Percentiles rank a stretch among this genome's conserved stretches.
These are phyloP conservation scores for Troglohyphantes excavatus DNA, from an alignment of 2,888 invertebrate species.

Conservation along the genomic window DNA sequence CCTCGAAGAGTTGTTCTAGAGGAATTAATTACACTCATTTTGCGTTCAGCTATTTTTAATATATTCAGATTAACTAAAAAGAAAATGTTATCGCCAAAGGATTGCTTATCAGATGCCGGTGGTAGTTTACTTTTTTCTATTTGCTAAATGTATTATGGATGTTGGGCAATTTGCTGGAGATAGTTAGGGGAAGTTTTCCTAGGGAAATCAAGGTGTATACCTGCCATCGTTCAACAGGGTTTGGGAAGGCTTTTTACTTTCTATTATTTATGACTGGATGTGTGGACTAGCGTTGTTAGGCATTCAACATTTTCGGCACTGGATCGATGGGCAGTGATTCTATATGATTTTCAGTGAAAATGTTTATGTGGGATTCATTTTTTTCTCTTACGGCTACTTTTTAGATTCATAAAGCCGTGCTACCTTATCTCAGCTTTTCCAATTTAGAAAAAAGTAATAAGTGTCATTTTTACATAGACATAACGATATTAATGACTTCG, in stretches of 20 bases:
- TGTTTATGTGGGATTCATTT: too few species aligned
- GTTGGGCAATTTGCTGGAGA: not conserved
- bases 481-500: too few species aligned
- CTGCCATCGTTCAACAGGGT: not conserved
- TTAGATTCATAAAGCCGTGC: too few species aligned
- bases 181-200: constrained; percentile 5
- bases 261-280: too few species aligned
- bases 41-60: constrained; percentile 54
- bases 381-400: too few species aligned
- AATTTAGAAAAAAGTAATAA: too few species aligned
- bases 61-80: constrained; percentile 46
- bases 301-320: too few species aligned
- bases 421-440: too few species aligned
- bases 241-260: not conserved
- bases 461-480: too few species aligned
- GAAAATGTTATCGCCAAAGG: constrained; percentile 27
- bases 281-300: too few species aligned
- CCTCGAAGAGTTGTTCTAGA: constrained; percentile 30
- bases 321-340: too few species aligned
- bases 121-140: constrained; percentile 14
- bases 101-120: not conserved
- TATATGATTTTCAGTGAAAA: too few species aligned
- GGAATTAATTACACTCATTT: constrained; percentile 59
- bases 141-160: not conserved
- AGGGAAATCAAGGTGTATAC: not conserved